A percentile compares a stretch with the other conserved stretches of the same genome.
phyloP scores from a whole-genome alignment of 1,140 invertebrate species.

The Musca domestica region DNA sequence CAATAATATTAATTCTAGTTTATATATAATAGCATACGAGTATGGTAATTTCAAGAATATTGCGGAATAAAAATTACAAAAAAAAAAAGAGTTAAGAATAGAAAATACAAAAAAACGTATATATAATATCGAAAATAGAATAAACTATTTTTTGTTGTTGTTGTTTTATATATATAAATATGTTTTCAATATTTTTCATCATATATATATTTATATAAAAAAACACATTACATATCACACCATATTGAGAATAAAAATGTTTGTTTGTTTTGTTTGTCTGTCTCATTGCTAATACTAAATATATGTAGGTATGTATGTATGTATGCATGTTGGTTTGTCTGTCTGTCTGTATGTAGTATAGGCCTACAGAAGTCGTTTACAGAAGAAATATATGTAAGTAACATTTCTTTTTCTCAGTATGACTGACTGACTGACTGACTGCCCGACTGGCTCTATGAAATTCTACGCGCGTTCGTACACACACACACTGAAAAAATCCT shows the following conservation, averaged over 20 bases:
- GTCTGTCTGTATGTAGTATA: too few relatives aligned
- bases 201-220: not conserved
- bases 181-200: not conserved
- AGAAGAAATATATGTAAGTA: too few relatives aligned
- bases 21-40: too few relatives aligned
- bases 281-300: not conserved
- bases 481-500: constrained; percentile 1
- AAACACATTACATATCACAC: constrained; percentile 20
- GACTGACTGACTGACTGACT: too few relatives aligned
- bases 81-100: too few relatives aligned
- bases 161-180: not conserved
- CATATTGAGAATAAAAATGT: constrained; percentile 18
- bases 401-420: not conserved
- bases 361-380: too few relatives aligned
- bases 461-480: not conserved
- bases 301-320: too few relatives aligned
- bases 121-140: not conserved
- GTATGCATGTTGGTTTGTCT: too few relatives aligned
- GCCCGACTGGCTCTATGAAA: not conserved
- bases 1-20: too few relatives aligned
- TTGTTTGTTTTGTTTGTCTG: constrained; percentile 2
- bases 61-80: too few relatives aligned
- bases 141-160: not conserved
- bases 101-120: not conserved
- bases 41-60: too few relatives aligned